Percentiles rank a stretch among this genome's conserved stretches.
These are phyloP conservation scores for Phaonia tiefii DNA, from an alignment of 2,888 invertebrate species.

Conservation along the genomic window DNA sequence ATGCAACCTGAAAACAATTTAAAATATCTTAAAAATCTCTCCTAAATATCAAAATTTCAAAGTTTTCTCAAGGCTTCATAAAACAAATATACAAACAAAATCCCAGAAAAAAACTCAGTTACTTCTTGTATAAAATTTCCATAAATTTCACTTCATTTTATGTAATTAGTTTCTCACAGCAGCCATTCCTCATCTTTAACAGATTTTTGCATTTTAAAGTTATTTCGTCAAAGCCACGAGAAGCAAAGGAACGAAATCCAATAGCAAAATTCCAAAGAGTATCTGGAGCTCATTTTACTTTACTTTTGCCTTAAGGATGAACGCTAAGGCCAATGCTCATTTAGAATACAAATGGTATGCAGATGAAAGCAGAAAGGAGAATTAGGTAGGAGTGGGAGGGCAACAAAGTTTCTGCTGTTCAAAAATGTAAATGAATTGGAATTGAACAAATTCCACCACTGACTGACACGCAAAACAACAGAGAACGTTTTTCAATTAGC, in stretches of 20 bases:
- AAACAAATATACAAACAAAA: not conserved
- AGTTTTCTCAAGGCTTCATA: not conserved
- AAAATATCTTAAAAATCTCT: too few species aligned
- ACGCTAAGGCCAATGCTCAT: not conserved
- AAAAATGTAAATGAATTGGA: conserved; percentile 53
- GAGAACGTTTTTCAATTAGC: conserved; percentile 74
- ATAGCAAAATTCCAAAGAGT: not conserved
- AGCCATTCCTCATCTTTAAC: conserved; percentile 23
- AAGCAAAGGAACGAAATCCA: conserved; percentile 1
- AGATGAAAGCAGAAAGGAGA: too few species aligned
- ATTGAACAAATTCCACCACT: conserved; percentile 31
- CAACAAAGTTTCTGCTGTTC: conserved; percentile 7
- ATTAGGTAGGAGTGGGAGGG: too few species aligned
- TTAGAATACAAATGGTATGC: too few species aligned
- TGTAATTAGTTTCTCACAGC: conserved; percentile 26
- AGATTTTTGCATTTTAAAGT: conserved; percentile 20
- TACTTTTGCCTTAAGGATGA: not conserved
- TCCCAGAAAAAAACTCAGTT: too few species aligned
- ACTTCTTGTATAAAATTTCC: too few species aligned
- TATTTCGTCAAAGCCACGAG: not conserved
- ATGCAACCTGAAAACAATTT: too few species aligned
- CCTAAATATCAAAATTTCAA: not conserved
- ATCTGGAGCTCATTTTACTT: not conserved
- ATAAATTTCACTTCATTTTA: conserved; percentile 26
- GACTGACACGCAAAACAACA: conserved; percentile 69